Evolutionary conservation across 2,888 invertebrate species (phyloP), one percentile per base, ranked within the genome.

Genomic region (Sthenelais limicola): DNA sequence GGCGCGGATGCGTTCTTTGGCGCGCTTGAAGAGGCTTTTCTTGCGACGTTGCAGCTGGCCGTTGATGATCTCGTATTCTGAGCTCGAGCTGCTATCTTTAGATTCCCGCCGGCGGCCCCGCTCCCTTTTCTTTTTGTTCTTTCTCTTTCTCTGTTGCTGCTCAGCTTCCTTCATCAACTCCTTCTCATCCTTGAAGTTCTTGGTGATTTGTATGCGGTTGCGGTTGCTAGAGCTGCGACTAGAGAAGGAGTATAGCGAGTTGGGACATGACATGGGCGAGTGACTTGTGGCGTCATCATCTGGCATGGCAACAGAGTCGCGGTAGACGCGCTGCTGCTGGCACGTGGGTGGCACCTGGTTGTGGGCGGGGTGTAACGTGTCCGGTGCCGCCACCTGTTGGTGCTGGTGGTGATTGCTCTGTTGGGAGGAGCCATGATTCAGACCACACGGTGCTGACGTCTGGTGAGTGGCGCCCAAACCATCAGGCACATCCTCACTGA

Each of bases 31-130:
- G 70, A 76, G 66, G 28, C 73, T 75, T 68, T 79, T 79, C 71
- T 79, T 79, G 18, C 78, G 69, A 12, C 66, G 54, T 15, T 77
- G 48, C 7, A 78, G 66, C 49, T 78, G 74, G 7, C 68, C 68
- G 49, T 79, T 75, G n/a, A 71, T 51, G 38, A 74, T 73, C 38
- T 79, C 78, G 66, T 77, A 78, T 52, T 79, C 79, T 0, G 79
- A 77, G 33, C 76, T 76, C 21, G 70, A 52, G 9, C 77, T 72
- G 26, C 76, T 76, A 26, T 76, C 74, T 4, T 30, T 38, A 15
- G 49, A 71, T n/a, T 49, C 30, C 3, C 30, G 35, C 3, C 56
- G 24, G 32, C 12, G n/a, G 3, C 38, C 21, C 38, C 62, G 35
- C 38, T 7, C 12, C 35, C 43, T 70, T 15, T 32, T 24, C 52